Percentiles rank a stretch among this genome's conserved stretches.
Evolutionary conservation across 2,888 invertebrate genomes (phyloP).

Genomic region (Lapara coniferarum): DNA sequence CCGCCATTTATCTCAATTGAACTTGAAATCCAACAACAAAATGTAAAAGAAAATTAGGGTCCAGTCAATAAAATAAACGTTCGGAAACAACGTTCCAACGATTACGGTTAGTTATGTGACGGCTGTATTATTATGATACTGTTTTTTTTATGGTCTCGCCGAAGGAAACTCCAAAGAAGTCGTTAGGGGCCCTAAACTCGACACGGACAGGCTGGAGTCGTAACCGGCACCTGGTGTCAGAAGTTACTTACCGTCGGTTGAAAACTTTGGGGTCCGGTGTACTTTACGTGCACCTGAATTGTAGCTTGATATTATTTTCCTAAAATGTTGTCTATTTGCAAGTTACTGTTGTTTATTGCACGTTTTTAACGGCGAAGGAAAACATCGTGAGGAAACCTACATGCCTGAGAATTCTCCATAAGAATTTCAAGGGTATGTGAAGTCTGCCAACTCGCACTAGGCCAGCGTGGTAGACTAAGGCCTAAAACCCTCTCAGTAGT

Average conservation of each 20-base stretch:
- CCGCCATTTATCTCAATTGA: conserved; percentile 1
- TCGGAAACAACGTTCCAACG: conserved; percentile 10
- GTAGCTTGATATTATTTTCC: not conserved
- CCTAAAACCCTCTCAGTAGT: no score
- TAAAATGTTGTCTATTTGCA: not conserved
- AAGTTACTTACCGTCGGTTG: conserved; percentile 23
- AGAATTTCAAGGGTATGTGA: no score
- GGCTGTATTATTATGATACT: conserved; percentile 20
- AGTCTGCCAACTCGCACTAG: no score
- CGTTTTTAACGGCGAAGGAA: no score
- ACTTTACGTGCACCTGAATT: conserved; percentile 15
- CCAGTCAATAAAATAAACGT: conserved; percentile 12
- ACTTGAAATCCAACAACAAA: conserved; percentile 2
- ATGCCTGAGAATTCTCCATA: no score
- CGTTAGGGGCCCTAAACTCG: conserved; percentile 17
- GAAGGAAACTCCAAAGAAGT: conserved; percentile 24
- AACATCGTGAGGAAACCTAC: no score
- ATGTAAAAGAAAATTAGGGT: conserved; percentile 19
- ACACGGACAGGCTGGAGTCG: conserved; percentile 6
- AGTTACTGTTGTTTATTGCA: not conserved
- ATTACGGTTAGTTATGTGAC: conserved; percentile 22
- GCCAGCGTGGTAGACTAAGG: no score
- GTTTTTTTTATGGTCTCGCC: conserved; percentile 23
- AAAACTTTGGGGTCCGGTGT: conserved; percentile 8
- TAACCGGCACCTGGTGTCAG: conserved; percentile 25